Evolutionary conservation across 2,888 invertebrate genomes (phyloP).

Genomic region (Volucella inanis): DNA sequence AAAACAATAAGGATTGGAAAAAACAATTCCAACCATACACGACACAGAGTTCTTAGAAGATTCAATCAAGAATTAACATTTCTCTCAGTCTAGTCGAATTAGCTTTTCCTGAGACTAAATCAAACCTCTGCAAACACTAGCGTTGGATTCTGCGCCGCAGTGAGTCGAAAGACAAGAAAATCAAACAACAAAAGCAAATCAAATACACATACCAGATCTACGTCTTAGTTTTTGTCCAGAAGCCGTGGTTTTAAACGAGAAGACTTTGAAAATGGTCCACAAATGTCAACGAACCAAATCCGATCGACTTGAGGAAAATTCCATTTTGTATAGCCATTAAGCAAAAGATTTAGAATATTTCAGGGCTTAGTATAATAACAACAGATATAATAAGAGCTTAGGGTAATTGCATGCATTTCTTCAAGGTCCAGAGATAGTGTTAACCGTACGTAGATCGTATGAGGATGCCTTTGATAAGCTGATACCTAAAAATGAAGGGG

Average conservation of each 20-base stretch:
- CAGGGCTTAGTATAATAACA: conserved; percentile 87
- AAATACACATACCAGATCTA: conserved; percentile 93
- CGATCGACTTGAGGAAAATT: conserved; percentile 93
- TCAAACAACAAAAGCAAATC: conserved; percentile 86
- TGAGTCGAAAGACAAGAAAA: no score
- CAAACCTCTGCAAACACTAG: no score
- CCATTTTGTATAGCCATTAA: conserved; percentile 97
- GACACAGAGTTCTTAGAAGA: conserved; percentile 91
- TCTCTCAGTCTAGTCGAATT: no score
- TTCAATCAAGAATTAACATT: conserved; percentile 82
- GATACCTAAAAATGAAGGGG: conserved; percentile 94
- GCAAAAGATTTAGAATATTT: conserved; percentile 93
- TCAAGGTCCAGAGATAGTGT: conserved; percentile 89
- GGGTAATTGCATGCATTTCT: conserved; percentile 90
- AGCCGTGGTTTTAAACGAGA: conserved; percentile 85
- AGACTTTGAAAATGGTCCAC: conserved; percentile 90
- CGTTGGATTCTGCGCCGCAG: no score
- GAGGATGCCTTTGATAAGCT: conserved; percentile 98
- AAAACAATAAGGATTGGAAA: conserved; percentile 85
- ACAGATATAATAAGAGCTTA: conserved; percentile 85
- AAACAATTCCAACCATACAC: conserved; percentile 91
- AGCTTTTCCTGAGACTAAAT: no score
- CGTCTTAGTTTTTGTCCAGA: conserved; percentile 90
- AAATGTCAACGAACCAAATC: conserved; percentile 93
- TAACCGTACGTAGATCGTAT: conserved; percentile 93